These are phyloP conservation scores for Campylomormyrus numenius DNA, from an alignment of 2,113 vertebrate genomes.

Conservation along the genomic window DNA sequence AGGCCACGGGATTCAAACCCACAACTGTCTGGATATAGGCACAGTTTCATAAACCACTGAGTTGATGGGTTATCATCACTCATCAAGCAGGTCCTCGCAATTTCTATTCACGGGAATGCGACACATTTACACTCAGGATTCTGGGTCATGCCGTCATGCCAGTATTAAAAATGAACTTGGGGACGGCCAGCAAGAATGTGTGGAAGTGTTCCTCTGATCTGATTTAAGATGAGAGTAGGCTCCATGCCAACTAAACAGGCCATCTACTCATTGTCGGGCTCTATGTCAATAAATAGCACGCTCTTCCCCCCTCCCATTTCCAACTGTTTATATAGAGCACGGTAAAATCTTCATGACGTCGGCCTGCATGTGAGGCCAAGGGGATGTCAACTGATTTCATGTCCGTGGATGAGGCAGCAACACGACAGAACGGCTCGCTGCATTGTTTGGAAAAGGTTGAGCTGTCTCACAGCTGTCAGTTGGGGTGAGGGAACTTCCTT, in stretches of 20 bases:
- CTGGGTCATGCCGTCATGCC: not conserved
- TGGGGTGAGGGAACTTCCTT: not conserved
- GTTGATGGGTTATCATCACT: not conserved
- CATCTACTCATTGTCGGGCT: not conserved
- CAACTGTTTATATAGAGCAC: not conserved
- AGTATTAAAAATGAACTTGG: not conserved
- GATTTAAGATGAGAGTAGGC: not conserved
- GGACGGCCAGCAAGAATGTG: not conserved
- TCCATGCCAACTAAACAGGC: not conserved
- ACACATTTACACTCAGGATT: not conserved
- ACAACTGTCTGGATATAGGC: not conserved
- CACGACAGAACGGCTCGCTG: not conserved
- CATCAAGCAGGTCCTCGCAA: not conserved
- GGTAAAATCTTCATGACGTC: not conserved
- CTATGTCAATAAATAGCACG: not conserved
- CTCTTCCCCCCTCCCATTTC: not conserved
- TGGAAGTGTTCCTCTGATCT: not conserved
- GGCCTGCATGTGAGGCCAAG: not conserved
- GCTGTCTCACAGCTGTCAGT: not conserved
- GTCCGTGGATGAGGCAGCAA: not conserved
- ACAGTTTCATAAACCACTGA: not conserved
- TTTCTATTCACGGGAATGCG: not conserved
- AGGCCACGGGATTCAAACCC: not conserved
- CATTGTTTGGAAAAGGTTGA: not conserved
- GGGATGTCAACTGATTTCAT: not conserved